A percentile compares a stretch with the other conserved stretches of the same genome.
Evolutionary conservation across 2,888 invertebrate genomes (phyloP).

Genomic region (Argyra leucocephala): DNA sequence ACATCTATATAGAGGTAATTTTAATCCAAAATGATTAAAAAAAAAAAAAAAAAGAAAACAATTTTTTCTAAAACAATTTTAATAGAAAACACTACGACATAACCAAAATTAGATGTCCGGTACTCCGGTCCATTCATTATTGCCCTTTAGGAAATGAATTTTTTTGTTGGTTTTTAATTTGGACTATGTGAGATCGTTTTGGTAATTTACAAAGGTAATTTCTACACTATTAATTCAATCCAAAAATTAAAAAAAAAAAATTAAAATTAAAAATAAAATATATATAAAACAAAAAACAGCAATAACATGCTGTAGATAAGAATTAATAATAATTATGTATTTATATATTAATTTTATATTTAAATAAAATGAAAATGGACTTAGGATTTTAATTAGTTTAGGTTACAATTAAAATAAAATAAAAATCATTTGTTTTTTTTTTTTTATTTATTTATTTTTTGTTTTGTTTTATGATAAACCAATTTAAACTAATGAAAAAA

Average conservation of each 20-base stretch:
- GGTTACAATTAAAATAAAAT: not conserved
- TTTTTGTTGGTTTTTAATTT: not conserved
- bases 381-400: not conserved
- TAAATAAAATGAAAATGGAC: not conserved
- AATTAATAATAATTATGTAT: not conserved
- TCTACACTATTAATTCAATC: not conserved
- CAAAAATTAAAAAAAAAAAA: no score
- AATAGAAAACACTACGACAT: not conserved
- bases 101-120: not conserved
- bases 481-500: not conserved
- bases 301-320: not conserved
- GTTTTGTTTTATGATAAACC: conserved; percentile 1
- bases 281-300: not conserved
- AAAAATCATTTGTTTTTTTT: no score
- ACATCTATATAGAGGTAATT: not conserved
- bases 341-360: not conserved
- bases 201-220: conserved; percentile 6
- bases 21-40: not conserved
- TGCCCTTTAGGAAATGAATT: conserved; percentile 2
- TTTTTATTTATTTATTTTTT: not conserved
- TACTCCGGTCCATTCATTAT: not conserved
- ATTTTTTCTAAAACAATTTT: conserved; percentile 1
- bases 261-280: no score
- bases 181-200: conserved; percentile 1
- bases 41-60: not conserved